These are phyloP conservation scores for Zoanthus sociatus DNA, from an alignment of 92 coral and sea anemone genomes.

Conservation along the genomic window DNA sequence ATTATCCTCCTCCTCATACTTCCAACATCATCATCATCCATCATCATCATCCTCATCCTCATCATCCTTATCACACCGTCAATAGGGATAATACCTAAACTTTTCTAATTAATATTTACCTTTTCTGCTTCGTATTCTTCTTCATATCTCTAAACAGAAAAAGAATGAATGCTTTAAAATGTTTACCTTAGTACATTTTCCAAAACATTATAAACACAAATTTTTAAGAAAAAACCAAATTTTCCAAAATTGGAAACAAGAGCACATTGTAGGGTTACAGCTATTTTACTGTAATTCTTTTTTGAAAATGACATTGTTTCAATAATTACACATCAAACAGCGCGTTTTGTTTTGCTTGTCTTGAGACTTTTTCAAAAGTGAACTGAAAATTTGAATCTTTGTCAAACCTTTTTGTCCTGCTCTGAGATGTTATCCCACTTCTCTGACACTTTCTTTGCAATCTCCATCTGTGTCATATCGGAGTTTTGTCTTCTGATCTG, in stretches of 20 bases:
- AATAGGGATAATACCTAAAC: too few species aligned
- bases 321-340: too few species aligned
- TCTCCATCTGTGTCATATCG: slow-evolving; percentile 1
- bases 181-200: background rate
- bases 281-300: too few species aligned
- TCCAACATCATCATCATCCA: too few species aligned
- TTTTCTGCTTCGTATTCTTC: slow-evolving; percentile 35
- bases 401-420: slow-evolving; percentile 22
- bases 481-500: slow-evolving; percentile 15
- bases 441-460: slow-evolving; percentile 33
- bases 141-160: slow-evolving; percentile 19
- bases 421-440: slow-evolving; percentile 27
- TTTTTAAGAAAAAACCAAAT: background rate
- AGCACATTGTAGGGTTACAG: too few species aligned
- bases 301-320: too few species aligned
- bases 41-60: too few species aligned
- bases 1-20: background rate
- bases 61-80: too few species aligned
- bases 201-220: background rate
- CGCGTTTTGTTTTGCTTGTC: too few species aligned
- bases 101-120: background rate
- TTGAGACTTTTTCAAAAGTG: background rate
- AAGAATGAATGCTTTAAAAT: background rate
- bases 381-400: background rate
- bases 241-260: too few species aligned